Conservation (phyloP, 2,888 invertebrate species). For the Ptychoptera contaminata region DNA sequence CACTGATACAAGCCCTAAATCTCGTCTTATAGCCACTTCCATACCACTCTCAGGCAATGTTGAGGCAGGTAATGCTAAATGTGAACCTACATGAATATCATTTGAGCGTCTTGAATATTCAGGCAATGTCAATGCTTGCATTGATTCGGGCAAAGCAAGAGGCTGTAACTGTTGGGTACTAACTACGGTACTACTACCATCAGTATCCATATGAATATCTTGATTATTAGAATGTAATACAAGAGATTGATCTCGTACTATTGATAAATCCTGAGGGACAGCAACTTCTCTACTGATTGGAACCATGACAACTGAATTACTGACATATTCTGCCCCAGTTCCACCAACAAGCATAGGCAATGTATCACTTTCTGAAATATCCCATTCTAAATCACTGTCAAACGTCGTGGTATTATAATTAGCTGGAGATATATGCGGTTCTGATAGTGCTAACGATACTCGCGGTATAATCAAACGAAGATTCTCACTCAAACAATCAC, state of each 20-base stretch:
- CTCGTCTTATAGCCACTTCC: constrained; percentile 29
- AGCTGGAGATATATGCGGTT: constrained; percentile 38
- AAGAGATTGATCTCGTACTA: constrained; percentile 28
- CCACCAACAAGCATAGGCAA: constrained; percentile 27
- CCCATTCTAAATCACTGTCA: constrained; percentile 65
- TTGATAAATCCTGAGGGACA: constrained; percentile 30
- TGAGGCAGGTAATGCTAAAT: constrained; percentile 25
- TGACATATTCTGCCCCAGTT: constrained; percentile 6
- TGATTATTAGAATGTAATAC: constrained; percentile 23
- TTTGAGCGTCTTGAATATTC: constrained; percentile 4
- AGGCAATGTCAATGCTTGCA: constrained; percentile 6
- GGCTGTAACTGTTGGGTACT: neutral
- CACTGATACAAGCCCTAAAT: constrained; percentile 18
- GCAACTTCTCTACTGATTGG: constrained; percentile 29
- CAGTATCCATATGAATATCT: constrained; percentile 17
- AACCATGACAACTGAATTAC: constrained; percentile 16
- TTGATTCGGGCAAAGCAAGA: constrained; percentile 3
- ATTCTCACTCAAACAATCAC: constrained; percentile 60
- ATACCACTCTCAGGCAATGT: constrained; percentile 25
- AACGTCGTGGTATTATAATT: constrained; percentile 39
- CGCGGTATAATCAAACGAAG: constrained; percentile 49
- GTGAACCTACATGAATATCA: constrained; percentile 9
- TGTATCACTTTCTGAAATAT: constrained; percentile 45
- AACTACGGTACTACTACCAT: constrained; percentile 17
- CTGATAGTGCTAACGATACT: constrained; percentile 41